Base-by-base conservation (phyloP, 2,888 invertebrate species). In the Acheta domesticus region DNA sequence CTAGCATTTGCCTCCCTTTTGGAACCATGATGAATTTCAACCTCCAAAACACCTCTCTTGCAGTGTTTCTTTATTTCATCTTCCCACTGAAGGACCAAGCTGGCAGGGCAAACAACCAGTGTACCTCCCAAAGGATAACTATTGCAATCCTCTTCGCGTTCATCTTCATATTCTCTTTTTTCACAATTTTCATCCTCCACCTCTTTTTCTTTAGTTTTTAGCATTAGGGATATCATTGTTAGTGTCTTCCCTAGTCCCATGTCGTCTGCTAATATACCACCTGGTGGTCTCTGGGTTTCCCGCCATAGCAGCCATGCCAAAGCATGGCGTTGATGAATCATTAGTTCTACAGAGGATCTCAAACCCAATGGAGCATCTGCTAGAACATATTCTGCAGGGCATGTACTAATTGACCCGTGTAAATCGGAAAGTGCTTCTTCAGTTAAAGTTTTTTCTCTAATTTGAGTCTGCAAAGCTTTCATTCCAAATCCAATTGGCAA, bases 101-200 rank as follows among this genome's bases (percentile, higher is more conserved):
- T 96, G 3, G 98, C 96, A 0, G 98, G 98, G 84, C 97, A 96
- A 2, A 99, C 91, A 0, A 99, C 93, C n/a, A 99, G 88, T 0
- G 95, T 96, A 23, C 93, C 93, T 16, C 93, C 94, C 62, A 86
- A 16, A 48, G 48, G 48, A 16, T 12, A 48, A 0, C 48, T 77
- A 20, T 75, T 62, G n/a, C 49, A n/a, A 49, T 77, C 62, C 48
- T 49, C 75, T 74, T 85, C 84, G 3, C 83, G 83, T n/a, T n/a
- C n/a, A n/a, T n/a, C n/a, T 8, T 88, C 86, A 73, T 49, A 2
- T 2, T 76, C 75, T n/a, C 14, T 74, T 48, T 20, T 14, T 21
- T 79, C 76, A 77, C 79, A 84, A 81, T 81, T 62, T 62, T 62
- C 62, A 16, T 62, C 23, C 50, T 50, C 19, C 0, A 2, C 2